Evolutionary conservation across 2,797 vertebrate species (phyloP).

Genomic region (Anas bernieri): DNA sequence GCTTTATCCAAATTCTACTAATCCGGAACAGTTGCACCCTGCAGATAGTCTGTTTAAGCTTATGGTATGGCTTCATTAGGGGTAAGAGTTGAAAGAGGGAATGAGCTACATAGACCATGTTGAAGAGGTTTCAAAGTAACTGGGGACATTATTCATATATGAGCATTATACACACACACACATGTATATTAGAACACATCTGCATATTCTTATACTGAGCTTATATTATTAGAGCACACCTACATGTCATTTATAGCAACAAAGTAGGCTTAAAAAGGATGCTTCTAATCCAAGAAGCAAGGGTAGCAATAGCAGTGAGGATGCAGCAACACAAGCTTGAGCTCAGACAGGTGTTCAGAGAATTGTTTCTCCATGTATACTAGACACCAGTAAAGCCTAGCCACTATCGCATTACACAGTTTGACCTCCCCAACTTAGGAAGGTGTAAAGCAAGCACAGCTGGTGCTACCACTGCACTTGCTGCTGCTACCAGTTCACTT

Average conservation of each 20-base stretch:
- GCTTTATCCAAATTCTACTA: constrained; percentile 23
- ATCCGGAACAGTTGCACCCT: background rate
- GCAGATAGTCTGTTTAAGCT: background rate
- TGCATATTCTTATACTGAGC: background rate
- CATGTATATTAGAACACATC: background rate
- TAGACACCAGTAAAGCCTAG: background rate
- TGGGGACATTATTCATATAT: background rate
- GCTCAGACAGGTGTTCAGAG: background rate
- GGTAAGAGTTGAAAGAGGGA: background rate
- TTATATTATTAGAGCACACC: background rate
- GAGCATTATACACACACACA: background rate
- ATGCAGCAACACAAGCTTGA: background rate
- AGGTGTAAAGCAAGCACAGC: background rate
- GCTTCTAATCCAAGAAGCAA: background rate
- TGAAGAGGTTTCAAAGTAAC: background rate
- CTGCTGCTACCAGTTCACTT: background rate
- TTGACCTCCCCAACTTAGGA: background rate
- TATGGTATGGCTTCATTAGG: background rate
- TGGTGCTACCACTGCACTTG: background rate
- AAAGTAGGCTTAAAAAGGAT: background rate
- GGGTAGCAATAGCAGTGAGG: background rate
- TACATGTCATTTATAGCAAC: background rate
- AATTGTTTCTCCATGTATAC: background rate
- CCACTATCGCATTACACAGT: background rate
- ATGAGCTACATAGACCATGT: background rate